Percentiles rank a stretch among this genome's conserved stretches.
phyloP scores from a whole-genome alignment of 2,797 vertebrate species.

The Sparidentex hasta region DNA sequence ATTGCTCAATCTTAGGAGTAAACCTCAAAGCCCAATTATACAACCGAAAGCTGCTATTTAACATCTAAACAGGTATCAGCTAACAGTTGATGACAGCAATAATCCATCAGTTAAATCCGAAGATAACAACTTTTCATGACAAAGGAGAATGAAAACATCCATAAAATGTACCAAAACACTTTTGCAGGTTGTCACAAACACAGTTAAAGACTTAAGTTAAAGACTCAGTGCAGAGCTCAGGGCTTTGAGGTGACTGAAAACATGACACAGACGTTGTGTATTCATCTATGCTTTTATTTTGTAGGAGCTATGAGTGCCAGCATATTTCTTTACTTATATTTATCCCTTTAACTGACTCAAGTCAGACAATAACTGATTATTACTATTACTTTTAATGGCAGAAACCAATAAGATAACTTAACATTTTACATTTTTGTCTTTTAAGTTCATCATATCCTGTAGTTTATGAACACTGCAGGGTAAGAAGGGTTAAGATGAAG shows the following conservation, averaged over 20 bases:
- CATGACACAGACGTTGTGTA: neutral
- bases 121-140: conserved; percentile 30
- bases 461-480: no score
- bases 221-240: conserved; percentile 1
- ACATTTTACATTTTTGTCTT: no score
- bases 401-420: no score
- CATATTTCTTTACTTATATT: neutral
- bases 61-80: neutral
- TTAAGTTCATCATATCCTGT: no score
- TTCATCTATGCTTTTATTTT: neutral
- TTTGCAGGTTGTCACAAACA: neutral
- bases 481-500: no score
- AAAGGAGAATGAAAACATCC: conserved; percentile 34
- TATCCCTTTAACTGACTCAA: neutral
- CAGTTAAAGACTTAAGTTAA: neutral
- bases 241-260: neutral
- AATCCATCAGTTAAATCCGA: conserved; percentile 19
- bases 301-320: neutral
- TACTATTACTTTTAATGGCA: no score
- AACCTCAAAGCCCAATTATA: neutral
- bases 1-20: conserved; percentile 9
- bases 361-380: neutral
- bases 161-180: conserved; percentile 30
- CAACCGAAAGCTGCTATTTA: neutral
- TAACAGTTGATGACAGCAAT: conserved; percentile 11